These are phyloP conservation scores for Bothrops jararaca DNA, from an alignment of 2,113 vertebrate genomes.

Conservation along the genomic window DNA sequence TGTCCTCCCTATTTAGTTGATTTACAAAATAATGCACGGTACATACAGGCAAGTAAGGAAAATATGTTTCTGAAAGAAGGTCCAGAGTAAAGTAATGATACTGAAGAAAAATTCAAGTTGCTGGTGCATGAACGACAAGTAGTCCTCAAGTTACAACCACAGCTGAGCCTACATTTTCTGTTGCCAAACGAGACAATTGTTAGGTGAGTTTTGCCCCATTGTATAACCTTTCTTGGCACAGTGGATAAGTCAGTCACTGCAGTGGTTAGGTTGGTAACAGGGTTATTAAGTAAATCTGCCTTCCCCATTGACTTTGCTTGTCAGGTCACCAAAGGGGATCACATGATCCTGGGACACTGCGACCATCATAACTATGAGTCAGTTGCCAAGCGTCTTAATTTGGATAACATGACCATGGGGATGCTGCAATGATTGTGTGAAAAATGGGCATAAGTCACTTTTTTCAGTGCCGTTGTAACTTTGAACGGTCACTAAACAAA, in stretches of 20 bases:
- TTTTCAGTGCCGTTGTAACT: background rate
- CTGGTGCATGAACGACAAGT: background rate
- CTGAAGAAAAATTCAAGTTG: background rate
- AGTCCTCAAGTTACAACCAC: background rate
- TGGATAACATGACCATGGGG: background rate
- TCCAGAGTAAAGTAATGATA: background rate
- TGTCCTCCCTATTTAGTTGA: background rate
- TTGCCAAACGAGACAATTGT: background rate
- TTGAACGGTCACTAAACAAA: background rate
- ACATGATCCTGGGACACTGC: background rate
- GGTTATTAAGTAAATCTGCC: background rate
- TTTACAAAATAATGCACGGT: background rate
- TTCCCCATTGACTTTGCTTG: background rate
- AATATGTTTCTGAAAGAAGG: background rate
- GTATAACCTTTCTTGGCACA: background rate
- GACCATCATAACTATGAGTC: background rate
- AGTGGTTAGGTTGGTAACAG: background rate
- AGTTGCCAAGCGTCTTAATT: background rate
- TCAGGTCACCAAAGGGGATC: background rate
- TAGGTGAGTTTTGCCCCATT: background rate
- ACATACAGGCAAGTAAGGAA: background rate
- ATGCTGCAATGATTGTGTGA: background rate
- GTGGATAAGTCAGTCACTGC: background rate
- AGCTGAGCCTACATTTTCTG: background rate
- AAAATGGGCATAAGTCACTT: background rate